A percentile compares a stretch with the other conserved stretches of the same genome.
phyloP scores from a whole-genome alignment of 2,888 invertebrate genomes.

The Eurytoma adleriae region DNA sequence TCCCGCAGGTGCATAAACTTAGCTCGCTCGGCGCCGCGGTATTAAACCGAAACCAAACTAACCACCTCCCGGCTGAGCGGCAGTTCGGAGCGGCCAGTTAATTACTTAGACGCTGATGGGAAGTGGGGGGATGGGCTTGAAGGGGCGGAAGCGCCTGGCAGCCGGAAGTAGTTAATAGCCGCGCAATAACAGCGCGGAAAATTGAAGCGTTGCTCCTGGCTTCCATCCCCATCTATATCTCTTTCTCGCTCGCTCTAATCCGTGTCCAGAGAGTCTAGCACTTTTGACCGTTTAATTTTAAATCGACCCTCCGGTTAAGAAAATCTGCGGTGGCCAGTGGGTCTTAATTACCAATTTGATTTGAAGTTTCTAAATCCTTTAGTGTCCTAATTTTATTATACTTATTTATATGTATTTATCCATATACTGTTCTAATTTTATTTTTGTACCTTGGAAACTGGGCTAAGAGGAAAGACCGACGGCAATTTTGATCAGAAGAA shows the following conservation, averaged over 20 bases:
- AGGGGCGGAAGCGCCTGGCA: neutral
- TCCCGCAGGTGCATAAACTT: conserved; percentile 24
- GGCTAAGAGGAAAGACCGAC: too few relatives aligned
- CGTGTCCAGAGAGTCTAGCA: neutral
- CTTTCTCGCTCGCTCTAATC: neutral
- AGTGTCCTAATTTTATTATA: too few relatives aligned
- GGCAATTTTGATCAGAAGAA: too few relatives aligned
- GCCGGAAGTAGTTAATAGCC: conserved; percentile 44
- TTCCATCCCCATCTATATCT: neutral
- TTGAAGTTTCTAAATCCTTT: too few relatives aligned
- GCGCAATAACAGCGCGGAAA: conserved; percentile 36
- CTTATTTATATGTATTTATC: too few relatives aligned
- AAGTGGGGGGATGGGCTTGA: neutral
- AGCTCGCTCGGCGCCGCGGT: conserved; percentile 15
- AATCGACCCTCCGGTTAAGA: neutral
- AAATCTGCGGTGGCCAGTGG: neutral
- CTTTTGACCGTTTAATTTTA: neutral
- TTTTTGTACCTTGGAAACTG: too few relatives aligned
- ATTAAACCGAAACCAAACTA: conserved; percentile 50
- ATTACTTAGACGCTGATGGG: conserved; percentile 51
- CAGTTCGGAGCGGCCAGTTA: conserved; percentile 37
- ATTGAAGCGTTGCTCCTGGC: conserved; percentile 24
- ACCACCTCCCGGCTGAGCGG: neutral
- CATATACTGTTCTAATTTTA: too few relatives aligned
- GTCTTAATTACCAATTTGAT: too few relatives aligned